Conservation (phyloP, 2,797 vertebrate genomes). For the Epinephelus malabaricus region DNA sequence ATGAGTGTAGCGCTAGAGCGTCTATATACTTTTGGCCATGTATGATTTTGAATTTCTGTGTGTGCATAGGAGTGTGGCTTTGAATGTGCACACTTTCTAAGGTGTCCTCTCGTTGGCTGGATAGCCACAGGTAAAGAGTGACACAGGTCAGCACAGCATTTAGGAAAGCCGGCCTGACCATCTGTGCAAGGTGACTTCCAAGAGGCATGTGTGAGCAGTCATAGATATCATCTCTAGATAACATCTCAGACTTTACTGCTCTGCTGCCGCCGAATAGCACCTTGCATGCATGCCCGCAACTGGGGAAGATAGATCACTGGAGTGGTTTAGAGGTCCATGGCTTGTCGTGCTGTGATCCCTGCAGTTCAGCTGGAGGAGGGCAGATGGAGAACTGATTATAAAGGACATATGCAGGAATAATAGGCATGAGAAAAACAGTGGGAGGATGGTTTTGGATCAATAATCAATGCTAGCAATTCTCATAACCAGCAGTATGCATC, state of each 20-base stretch:
- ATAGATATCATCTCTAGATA: slow-evolving; percentile 62
- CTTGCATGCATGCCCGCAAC: slow-evolving; percentile 34
- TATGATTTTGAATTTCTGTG: background rate
- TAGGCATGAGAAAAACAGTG: slow-evolving; percentile 3
- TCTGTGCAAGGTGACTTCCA: slow-evolving; percentile 73
- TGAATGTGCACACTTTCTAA: background rate
- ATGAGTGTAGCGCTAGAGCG: background rate
- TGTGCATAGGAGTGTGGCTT: background rate
- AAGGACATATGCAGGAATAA: slow-evolving; percentile 27
- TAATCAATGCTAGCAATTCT: slow-evolving; percentile 34
- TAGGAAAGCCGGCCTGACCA: slow-evolving; percentile 31
- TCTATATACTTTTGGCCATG: background rate
- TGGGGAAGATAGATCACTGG: slow-evolving; percentile 47
- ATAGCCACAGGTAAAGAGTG: slow-evolving; percentile 33
- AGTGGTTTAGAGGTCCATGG: slow-evolving; percentile 43
- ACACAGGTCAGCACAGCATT: slow-evolving; percentile 33
- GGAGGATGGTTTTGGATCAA: slow-evolving; percentile 26
- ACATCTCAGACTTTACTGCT: slow-evolving; percentile 54
- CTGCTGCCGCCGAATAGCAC: slow-evolving; percentile 44
- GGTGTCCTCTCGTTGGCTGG: background rate
- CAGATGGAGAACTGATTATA: slow-evolving; percentile 33
- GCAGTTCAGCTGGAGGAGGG: slow-evolving; percentile 32
- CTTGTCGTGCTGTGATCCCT: slow-evolving; percentile 43
- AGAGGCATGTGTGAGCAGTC: slow-evolving; percentile 30
- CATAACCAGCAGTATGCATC: slow-evolving; percentile 3